phyloP scores from a whole-genome alignment of 2,888 invertebrate genomes.

The Barypeithes pellucidus region DNA sequence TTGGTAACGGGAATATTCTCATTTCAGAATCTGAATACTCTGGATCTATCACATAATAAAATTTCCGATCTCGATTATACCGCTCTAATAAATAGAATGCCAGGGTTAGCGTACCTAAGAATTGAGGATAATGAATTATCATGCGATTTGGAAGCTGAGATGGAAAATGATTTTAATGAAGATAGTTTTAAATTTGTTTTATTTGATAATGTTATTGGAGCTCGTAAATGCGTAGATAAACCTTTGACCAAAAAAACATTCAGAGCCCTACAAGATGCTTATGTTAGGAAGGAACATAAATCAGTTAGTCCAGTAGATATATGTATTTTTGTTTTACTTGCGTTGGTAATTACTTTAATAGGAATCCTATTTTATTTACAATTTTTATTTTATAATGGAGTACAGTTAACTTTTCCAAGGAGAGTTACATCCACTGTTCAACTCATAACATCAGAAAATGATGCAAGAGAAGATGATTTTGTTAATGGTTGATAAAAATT shows the following conservation, averaged over 20 bases:
- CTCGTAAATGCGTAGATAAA: conserved; percentile 58
- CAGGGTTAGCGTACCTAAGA: conserved; percentile 63
- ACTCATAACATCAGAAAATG: conserved; percentile 57
- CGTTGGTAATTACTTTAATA: conserved; percentile 59
- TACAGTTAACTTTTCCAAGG: conserved; percentile 36
- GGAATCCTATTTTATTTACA: conserved; percentile 63
- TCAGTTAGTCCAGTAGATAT: conserved; percentile 54
- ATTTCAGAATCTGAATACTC: conserved; percentile 64
- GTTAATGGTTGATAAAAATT: conserved; percentile 48
- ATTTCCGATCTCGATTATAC: conserved; percentile 66
- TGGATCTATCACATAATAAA: conserved; percentile 66
- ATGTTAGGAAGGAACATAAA: conserved; percentile 22
- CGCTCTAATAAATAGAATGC: conserved; percentile 63
- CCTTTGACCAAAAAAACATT: conserved; percentile 43
- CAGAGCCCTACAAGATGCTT: conserved; percentile 35
- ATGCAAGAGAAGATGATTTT: conserved; percentile 56
- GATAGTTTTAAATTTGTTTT: conserved; percentile 65
- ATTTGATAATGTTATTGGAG: conserved; percentile 56
- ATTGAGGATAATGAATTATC: conserved; percentile 64
- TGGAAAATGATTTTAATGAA: conserved; percentile 63
- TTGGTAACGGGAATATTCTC: conserved; percentile 64
- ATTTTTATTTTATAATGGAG: conserved; percentile 59
- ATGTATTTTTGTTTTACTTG: conserved; percentile 59
- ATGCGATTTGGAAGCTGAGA: conserved; percentile 66
- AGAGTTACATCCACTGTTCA: conserved; percentile 57